Percentiles rank a stretch among this genome's conserved stretches.
phyloP scores from a whole-genome alignment of 2,888 invertebrate species.

The Campoplex nolae region DNA sequence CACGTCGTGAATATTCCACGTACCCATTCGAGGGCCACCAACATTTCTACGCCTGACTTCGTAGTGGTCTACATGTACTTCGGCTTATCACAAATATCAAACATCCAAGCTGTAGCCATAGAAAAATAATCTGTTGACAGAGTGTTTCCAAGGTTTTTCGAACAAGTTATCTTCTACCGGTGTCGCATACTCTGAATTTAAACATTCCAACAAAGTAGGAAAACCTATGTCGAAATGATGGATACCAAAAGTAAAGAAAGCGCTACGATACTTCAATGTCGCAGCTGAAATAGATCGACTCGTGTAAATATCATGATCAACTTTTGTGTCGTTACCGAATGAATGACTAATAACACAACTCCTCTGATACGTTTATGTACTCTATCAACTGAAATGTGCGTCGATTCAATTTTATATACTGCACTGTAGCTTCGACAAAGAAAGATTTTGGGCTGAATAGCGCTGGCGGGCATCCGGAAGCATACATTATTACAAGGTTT shows the following conservation, averaged over 20 bases:
- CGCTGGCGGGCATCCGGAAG: conserved; percentile 56
- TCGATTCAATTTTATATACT: conserved; percentile 41
- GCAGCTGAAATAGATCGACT: neutral
- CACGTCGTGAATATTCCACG: neutral
- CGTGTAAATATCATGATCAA: neutral
- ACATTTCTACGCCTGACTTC: neutral
- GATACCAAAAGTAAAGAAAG: neutral
- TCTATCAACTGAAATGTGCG: conserved; percentile 6
- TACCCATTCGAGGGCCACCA: neutral
- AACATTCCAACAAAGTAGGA: neutral
- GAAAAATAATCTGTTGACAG: neutral
- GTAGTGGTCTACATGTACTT: neutral
- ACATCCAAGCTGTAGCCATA: neutral
- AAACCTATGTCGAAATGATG: neutral
- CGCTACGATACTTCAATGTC: neutral
- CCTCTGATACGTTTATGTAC: neutral
- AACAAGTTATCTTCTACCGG: neutral
- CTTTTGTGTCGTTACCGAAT: neutral
- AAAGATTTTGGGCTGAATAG: conserved; percentile 28
- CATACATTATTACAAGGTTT: conserved; percentile 75
- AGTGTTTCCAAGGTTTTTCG: neutral
- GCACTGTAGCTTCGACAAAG: neutral
- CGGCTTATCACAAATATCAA: neutral
- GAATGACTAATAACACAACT: conserved; percentile 22
- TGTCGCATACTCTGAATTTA: neutral